phyloP scores from a whole-genome alignment of 2,888 invertebrate genomes.

The Seira sanloemensis region DNA sequence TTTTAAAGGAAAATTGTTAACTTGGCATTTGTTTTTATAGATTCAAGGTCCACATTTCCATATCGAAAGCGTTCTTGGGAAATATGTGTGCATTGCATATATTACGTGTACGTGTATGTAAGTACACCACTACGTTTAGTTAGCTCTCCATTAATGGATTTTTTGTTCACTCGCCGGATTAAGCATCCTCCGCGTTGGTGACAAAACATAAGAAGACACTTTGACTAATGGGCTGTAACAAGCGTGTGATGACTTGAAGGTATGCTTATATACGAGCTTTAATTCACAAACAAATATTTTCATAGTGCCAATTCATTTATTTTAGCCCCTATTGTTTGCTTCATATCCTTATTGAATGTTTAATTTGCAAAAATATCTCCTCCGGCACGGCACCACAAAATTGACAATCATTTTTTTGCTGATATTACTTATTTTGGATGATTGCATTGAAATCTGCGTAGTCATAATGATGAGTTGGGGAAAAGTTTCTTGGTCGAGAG shows the following conservation, averaged over 20 bases:
- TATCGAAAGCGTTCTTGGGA: background rate
- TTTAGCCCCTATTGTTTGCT: background rate
- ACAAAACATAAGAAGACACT: conserved; percentile 26
- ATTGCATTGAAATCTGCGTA: background rate
- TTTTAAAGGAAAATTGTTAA: background rate
- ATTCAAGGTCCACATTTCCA: background rate
- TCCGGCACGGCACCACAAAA: background rate
- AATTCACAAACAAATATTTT: background rate
- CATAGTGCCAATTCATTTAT: background rate
- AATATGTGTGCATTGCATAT: background rate
- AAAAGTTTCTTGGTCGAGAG: too few species aligned
- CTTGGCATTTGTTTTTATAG: background rate
- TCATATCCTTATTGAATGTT: background rate
- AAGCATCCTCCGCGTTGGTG: conserved; percentile 35
- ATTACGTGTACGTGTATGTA: too few species aligned
- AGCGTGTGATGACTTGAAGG: too few species aligned
- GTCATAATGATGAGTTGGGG: too few species aligned
- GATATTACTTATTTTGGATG: background rate
- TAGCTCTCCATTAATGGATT: conserved; percentile 50
- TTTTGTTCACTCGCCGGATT: conserved; percentile 49
- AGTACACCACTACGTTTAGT: too few species aligned
- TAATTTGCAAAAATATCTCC: background rate
- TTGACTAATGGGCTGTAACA: conserved; percentile 29
- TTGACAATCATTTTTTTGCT: conserved; percentile 2
- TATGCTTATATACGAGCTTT: too few species aligned